Percentiles rank a stretch among this genome's conserved stretches.
phyloP scores from a whole-genome alignment of 1,140 invertebrate species.

The Oryzaephilus surinamensis region DNA sequence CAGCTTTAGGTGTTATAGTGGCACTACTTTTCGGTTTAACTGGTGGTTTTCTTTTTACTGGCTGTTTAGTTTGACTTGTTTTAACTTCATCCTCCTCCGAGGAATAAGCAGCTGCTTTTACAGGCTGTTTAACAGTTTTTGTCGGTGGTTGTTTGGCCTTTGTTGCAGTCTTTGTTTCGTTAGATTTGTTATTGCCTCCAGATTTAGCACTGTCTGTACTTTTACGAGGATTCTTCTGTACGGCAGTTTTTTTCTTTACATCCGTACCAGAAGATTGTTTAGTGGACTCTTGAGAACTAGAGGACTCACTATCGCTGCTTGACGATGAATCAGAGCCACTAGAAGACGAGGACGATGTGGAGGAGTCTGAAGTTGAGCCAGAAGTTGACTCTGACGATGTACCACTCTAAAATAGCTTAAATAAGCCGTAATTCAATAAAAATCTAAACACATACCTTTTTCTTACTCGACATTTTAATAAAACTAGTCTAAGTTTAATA shows the following conservation, averaged over 20 bases:
- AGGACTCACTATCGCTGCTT: constrained; percentile 49
- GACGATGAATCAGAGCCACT: constrained; percentile 59
- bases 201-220: constrained; percentile 32
- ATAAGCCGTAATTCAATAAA: background rate
- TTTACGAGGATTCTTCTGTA: constrained; percentile 35
- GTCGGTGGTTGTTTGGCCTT: constrained; percentile 33
- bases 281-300: constrained; percentile 36
- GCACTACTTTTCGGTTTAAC: constrained; percentile 31
- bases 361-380: constrained; percentile 27
- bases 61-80: constrained; percentile 18
- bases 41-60: constrained; percentile 36
- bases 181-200: constrained; percentile 15
- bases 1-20: constrained; percentile 42
- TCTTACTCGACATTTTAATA: too few relatives aligned
- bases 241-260: constrained; percentile 41
- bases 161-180: constrained; percentile 9
- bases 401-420: constrained; percentile 10
- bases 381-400: constrained; percentile 19
- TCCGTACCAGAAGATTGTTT: constrained; percentile 38
- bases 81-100: constrained; percentile 42
- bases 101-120: constrained; percentile 33
- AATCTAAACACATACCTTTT: constrained; percentile 13
- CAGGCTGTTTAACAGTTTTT: constrained; percentile 37
- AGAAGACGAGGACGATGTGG: constrained; percentile 54
- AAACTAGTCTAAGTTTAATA: too few relatives aligned